A percentile compares a stretch with the other conserved stretches of the same genome.
Evolutionary conservation across 2,888 invertebrate genomes (phyloP).

Genomic region (Gari tellinella): DNA sequence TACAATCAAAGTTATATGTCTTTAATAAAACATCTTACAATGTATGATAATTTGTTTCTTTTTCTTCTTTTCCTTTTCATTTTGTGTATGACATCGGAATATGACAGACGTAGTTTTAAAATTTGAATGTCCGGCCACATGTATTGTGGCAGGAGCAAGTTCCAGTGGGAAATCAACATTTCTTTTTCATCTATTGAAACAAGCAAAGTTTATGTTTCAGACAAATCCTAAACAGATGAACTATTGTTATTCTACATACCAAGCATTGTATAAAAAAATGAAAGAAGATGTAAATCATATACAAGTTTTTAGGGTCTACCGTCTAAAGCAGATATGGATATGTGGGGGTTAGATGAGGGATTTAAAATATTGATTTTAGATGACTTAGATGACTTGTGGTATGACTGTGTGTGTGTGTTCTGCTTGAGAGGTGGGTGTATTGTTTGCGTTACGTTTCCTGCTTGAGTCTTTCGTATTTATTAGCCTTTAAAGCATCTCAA

Average conservation of each 20-base stretch:
- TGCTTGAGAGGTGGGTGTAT: no score
- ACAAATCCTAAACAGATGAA: conserved; percentile 25
- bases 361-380: conserved; percentile 51
- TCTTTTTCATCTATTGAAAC: conserved; percentile 33
- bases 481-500: conserved; percentile 38
- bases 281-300: conserved; percentile 29
- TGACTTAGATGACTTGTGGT: no score
- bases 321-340: conserved; percentile 44
- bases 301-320: conserved; percentile 46
- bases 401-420: no score
- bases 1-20: conserved; percentile 35
- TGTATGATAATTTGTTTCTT: not conserved
- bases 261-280: conserved; percentile 39
- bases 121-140: conserved; percentile 48
- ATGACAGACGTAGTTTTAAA: conserved; percentile 34
- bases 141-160: conserved; percentile 38
- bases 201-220: conserved; percentile 36
- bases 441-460: no score
- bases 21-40: conserved; percentile 21
- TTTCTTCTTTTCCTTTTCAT: conserved; percentile 5
- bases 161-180: conserved; percentile 42
- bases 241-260: conserved; percentile 40
- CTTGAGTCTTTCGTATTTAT: no score
- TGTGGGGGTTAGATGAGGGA: conserved; percentile 38
- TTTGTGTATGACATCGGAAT: not conserved